phyloP scores from a whole-genome alignment of 2,113 vertebrate species.

The Rattus rattus region DNA sequence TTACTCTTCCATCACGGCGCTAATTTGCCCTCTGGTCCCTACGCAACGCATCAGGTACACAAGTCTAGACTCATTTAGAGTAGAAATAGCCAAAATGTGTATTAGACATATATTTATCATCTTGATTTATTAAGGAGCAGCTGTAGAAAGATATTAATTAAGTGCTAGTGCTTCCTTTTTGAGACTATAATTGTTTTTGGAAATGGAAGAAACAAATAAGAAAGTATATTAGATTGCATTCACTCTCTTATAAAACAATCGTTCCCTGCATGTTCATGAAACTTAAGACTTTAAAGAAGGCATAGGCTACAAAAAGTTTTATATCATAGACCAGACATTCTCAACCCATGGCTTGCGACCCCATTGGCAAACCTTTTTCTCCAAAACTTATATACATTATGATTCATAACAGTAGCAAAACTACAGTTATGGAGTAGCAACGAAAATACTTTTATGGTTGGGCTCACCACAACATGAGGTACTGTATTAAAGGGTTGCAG shows the following conservation, averaged over 20 bases:
- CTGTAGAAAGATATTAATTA: conserved; percentile 75
- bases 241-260: neutral
- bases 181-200: conserved; percentile 71
- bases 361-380: neutral
- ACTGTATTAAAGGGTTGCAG: neutral
- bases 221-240: neutral
- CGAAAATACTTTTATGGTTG: neutral
- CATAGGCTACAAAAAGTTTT: neutral
- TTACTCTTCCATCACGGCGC: conserved; percentile 66
- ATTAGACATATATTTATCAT: conserved; percentile 75
- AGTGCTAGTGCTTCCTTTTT: conserved; percentile 44
- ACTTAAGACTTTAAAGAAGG: neutral
- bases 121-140: conserved; percentile 78
- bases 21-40: conserved; percentile 72
- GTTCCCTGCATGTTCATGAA: neutral
- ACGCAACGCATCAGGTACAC: conserved; percentile 60
- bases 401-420: neutral
- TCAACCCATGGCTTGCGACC: neutral
- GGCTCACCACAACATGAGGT: no score
- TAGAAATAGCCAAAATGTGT: conserved; percentile 66
- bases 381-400: neutral
- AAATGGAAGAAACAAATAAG: conserved; percentile 37
- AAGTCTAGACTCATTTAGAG: conserved; percentile 75
- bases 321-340: rapidly evolving
- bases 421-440: neutral